Evolutionary conservation across 2,113 vertebrate genomes (phyloP).

Genomic region (Choloepus hoffmanni): DNA sequence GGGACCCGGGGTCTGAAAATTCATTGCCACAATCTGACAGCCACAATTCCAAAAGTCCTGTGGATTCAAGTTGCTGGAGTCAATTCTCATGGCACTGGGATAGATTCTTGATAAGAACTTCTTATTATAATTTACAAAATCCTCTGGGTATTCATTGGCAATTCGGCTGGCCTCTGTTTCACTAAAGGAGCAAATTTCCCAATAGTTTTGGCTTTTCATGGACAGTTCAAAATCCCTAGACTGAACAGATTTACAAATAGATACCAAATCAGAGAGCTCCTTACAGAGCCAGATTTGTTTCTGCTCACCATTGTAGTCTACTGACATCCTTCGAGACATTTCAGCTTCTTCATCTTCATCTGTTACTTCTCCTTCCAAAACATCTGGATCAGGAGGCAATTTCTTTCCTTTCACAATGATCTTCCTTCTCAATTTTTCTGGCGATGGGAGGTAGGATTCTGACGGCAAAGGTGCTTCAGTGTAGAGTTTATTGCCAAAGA

Average conservation of each 20-base stretch:
- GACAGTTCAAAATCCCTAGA: slow-evolving; percentile 93
- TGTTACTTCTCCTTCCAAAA: slow-evolving; percentile 95
- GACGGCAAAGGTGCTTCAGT: slow-evolving; percentile 89
- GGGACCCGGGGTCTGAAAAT: slow-evolving; percentile 97
- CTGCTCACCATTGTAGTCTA: slow-evolving; percentile 87
- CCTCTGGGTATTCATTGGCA: slow-evolving; percentile 95
- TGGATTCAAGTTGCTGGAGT: slow-evolving; percentile 98
- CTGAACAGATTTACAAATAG: slow-evolving; percentile 91
- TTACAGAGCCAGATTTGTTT: slow-evolving; percentile 92
- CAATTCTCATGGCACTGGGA: slow-evolving; percentile 95
- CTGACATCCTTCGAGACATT: slow-evolving; percentile 88
- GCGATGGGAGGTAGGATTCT: slow-evolving; percentile 92
- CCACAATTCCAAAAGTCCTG: slow-evolving; percentile 99
- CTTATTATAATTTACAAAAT: slow-evolving; percentile 98
- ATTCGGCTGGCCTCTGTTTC: slow-evolving; percentile 95
- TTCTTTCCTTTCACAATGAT: slow-evolving; percentile 96
- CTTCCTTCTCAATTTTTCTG: slow-evolving; percentile 94
- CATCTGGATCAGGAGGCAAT: slow-evolving; percentile 88
- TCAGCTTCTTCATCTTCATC: slow-evolving; percentile 98
- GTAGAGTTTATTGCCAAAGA: slow-evolving; percentile 93
- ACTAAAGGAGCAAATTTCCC: slow-evolving; percentile 96
- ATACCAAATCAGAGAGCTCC: slow-evolving; percentile 95
- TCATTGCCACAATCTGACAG: slow-evolving; percentile 97
- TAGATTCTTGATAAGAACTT: slow-evolving; percentile 94
- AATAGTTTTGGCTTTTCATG: slow-evolving; percentile 92